phyloP scores from a whole-genome alignment of 2,888 invertebrate species.

The Pterostichus niger region DNA sequence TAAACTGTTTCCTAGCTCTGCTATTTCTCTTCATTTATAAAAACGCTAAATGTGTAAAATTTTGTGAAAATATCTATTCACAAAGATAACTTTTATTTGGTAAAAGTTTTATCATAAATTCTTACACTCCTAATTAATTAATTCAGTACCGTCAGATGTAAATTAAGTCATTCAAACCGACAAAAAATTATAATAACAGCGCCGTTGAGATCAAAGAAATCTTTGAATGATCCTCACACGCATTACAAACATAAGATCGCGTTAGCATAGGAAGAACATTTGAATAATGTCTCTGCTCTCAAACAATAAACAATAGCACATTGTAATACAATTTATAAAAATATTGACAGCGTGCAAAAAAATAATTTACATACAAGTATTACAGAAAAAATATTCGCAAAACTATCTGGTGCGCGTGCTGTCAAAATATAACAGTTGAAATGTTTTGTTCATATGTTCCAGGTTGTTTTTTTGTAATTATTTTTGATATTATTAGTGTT shows the following conservation, averaged over 20 bases:
- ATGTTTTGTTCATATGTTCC: background rate
- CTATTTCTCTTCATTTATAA: no score
- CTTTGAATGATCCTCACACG: background rate
- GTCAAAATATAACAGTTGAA: background rate
- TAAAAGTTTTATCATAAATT: background rate
- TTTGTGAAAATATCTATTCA: no score
- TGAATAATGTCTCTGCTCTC: slow-evolving; percentile 27
- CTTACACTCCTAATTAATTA: background rate
- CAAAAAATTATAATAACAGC: slow-evolving; percentile 25
- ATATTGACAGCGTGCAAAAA: slow-evolving; percentile 30
- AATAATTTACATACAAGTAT: slow-evolving; percentile 38
- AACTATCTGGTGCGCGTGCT: background rate
- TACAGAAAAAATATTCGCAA: background rate
- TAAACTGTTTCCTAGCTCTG: no score
- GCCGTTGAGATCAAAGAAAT: slow-evolving; percentile 19
- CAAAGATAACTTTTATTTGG: no score
- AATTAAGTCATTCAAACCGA: slow-evolving; percentile 19
- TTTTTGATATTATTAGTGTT: background rate
- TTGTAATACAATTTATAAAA: slow-evolving; percentile 45
- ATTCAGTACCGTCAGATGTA: slow-evolving; percentile 2
- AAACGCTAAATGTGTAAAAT: no score
- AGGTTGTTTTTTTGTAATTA: background rate
- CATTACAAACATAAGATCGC: background rate
- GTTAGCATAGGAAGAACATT: slow-evolving; percentile 42
- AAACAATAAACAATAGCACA: slow-evolving; percentile 50